phyloP scores from a whole-genome alignment of 2,797 vertebrate genomes.

The Eidolon dupreanum region DNA sequence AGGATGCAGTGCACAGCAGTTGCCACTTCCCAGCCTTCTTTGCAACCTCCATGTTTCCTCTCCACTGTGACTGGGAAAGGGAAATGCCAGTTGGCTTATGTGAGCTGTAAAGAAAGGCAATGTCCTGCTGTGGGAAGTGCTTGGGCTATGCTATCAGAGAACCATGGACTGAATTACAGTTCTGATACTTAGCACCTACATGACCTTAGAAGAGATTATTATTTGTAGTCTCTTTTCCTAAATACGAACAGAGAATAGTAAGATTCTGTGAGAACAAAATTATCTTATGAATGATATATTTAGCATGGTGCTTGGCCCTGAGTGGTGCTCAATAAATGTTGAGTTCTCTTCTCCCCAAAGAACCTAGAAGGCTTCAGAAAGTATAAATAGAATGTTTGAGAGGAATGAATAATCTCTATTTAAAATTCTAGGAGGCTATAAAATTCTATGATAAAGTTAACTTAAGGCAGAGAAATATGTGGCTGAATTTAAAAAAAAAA shows the following conservation, averaged over 20 bases:
- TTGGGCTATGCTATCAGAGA: background rate
- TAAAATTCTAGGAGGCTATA: constrained; percentile 23
- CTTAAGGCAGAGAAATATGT: constrained; percentile 20
- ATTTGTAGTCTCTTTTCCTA: constrained; percentile 3
- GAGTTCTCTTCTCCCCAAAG: background rate
- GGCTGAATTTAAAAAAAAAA: constrained; percentile 27
- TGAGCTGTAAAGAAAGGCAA: background rate
- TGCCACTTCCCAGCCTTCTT: background rate
- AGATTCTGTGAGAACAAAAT: background rate
- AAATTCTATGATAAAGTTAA: constrained; percentile 39
- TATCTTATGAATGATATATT: background rate
- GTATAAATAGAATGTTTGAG: background rate
- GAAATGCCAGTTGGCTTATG: background rate
- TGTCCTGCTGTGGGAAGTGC: background rate
- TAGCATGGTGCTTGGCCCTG: background rate
- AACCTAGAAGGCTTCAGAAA: background rate
- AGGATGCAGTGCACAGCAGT: too few relatives aligned
- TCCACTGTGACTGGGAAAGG: background rate
- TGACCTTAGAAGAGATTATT: background rate
- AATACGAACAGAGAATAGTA: background rate
- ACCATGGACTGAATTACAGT: background rate
- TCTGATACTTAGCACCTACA: background rate
- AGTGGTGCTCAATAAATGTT: background rate
- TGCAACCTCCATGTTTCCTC: background rate
- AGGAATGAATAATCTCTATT: background rate